phyloP scores from a whole-genome alignment of 2,888 invertebrate species.

The Eulithis testata region DNA sequence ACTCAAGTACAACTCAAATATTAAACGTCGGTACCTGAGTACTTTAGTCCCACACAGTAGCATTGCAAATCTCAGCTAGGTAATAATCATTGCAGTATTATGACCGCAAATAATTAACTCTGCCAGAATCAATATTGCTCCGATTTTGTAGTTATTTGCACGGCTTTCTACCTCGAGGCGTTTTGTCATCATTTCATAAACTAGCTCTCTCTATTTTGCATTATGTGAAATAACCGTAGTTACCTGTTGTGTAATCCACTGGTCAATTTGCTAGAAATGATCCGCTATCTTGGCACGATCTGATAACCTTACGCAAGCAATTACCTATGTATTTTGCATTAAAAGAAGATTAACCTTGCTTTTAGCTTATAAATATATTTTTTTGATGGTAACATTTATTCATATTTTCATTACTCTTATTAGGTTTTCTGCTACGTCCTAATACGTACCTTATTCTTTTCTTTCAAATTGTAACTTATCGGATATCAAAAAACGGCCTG shows the following conservation, averaged over 20 bases:
- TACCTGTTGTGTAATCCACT: neutral
- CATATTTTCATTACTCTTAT: too few relatives aligned
- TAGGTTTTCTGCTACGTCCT: too few relatives aligned
- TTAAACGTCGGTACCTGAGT: too few relatives aligned
- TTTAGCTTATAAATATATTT: too few relatives aligned
- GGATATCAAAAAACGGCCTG: too few relatives aligned
- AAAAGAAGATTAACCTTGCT: too few relatives aligned
- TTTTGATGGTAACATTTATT: too few relatives aligned
- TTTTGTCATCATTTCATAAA: constrained; percentile 28
- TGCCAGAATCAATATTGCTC: constrained; percentile 32
- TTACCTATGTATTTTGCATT: too few relatives aligned
- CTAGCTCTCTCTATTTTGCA: constrained; percentile 43
- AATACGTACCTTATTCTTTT: too few relatives aligned
- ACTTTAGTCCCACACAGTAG: constrained; percentile 7
- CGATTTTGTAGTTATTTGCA: constrained; percentile 35
- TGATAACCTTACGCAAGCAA: too few relatives aligned
- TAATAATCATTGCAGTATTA: neutral
- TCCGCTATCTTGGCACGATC: neutral
- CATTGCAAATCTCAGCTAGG: constrained; percentile 1
- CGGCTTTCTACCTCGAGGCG: constrained; percentile 39
- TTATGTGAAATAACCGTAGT: constrained; percentile 28
- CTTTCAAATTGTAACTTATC: too few relatives aligned
- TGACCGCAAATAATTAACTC: constrained; percentile 28
- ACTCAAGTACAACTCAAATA: neutral
- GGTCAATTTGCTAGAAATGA: constrained; percentile 14